phyloP scores from a whole-genome alignment of 2,888 invertebrate genomes.

The Machimus atricapillus region DNA sequence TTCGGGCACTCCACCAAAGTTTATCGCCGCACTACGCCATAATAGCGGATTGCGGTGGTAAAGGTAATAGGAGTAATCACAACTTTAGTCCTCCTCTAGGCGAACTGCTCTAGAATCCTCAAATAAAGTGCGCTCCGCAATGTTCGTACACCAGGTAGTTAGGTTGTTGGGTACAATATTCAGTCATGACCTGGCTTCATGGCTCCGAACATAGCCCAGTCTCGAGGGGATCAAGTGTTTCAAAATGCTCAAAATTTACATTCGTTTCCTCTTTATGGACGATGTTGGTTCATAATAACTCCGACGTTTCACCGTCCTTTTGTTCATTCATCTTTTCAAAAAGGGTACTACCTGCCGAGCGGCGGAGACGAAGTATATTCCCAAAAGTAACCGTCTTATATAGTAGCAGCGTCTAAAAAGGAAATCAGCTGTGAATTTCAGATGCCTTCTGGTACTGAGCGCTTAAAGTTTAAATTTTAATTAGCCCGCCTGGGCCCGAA shows the following conservation, averaged over 20 bases:
- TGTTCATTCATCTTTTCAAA: neutral
- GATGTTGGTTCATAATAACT: neutral
- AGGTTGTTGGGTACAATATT: neutral
- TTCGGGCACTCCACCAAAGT: neutral
- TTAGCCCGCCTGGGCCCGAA: neutral
- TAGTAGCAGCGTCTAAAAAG: neutral
- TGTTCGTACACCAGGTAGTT: neutral
- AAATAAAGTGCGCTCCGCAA: slow-evolving; percentile 1
- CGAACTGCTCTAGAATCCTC: neutral
- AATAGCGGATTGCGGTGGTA: neutral
- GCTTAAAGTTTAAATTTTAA: neutral
- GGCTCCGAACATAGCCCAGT: neutral
- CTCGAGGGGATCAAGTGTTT: neutral
- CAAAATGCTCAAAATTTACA: slow-evolving; percentile 24
- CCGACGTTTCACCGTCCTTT: neutral
- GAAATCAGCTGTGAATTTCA: slow-evolving; percentile 23
- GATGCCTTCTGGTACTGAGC: neutral
- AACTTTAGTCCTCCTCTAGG: neutral
- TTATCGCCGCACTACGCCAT: neutral
- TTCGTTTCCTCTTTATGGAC: slow-evolving; percentile 12
- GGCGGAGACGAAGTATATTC: neutral
- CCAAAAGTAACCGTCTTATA: neutral
- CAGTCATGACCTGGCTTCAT: neutral
- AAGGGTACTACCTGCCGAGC: neutral
- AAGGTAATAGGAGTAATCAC: slow-evolving; percentile 7